These are phyloP conservation scores for Parauchenoglanis punctatus DNA, from an alignment of 2,797 vertebrate genomes.

Conservation along the genomic window DNA sequence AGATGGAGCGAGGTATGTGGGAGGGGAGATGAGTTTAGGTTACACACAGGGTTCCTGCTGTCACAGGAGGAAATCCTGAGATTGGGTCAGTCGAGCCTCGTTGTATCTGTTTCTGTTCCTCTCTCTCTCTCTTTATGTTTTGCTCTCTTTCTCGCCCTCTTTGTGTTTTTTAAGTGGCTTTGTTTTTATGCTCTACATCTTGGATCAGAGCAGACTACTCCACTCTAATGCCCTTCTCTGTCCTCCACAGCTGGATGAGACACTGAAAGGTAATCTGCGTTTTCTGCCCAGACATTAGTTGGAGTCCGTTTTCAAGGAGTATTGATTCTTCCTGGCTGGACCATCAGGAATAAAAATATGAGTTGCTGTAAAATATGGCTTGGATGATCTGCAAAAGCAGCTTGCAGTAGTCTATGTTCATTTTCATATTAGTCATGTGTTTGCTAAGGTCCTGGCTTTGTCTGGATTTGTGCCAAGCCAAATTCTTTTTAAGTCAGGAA, in stretches of 20 bases:
- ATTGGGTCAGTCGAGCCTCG: conserved; percentile 59
- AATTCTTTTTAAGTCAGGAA: conserved; percentile 23
- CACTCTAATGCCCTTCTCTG: conserved; percentile 24
- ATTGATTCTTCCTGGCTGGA: conserved; percentile 26
- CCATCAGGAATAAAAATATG: neutral
- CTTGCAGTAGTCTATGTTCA: neutral
- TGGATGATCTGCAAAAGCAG: neutral
- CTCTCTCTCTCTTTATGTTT: conserved; percentile 20
- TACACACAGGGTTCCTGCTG: conserved; percentile 54
- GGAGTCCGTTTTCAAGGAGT: conserved; percentile 15
- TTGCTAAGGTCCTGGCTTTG: neutral
- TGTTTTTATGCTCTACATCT: conserved; percentile 44
- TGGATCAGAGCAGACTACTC: conserved; percentile 27
- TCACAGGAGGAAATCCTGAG: conserved; percentile 64
- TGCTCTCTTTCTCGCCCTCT: conserved; percentile 17
- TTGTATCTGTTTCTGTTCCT: conserved; percentile 36
- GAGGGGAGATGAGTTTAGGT: conserved; percentile 57
- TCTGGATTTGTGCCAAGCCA: conserved; percentile 5
- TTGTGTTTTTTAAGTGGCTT: conserved; percentile 19
- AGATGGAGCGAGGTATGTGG: conserved; percentile 50
- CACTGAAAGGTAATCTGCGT: conserved; percentile 57
- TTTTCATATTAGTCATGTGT: neutral
- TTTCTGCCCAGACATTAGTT: conserved; percentile 29
- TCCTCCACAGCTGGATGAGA: conserved; percentile 42
- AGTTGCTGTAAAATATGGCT: neutral